Evolutionary conservation across 2,113 vertebrate genomes (phyloP).

Genomic region (Sardina pilchardus): DNA sequence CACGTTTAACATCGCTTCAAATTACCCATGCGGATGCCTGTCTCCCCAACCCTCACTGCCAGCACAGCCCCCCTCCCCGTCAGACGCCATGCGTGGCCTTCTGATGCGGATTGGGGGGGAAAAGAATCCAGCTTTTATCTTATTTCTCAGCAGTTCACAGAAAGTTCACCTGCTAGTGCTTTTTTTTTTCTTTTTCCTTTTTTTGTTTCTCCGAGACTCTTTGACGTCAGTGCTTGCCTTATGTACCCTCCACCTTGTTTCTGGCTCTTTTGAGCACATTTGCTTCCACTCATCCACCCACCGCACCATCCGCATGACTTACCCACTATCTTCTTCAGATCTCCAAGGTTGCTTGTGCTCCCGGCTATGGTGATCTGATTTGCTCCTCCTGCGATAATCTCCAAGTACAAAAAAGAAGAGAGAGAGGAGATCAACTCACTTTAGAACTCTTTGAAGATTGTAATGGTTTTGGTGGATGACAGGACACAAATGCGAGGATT

Average conservation of each 20-base stretch:
- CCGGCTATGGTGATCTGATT: not conserved
- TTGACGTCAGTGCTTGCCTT: slow-evolving; percentile 19
- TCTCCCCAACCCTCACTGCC: slow-evolving; percentile 1
- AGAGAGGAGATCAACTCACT: not conserved
- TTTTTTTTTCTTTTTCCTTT: not conserved
- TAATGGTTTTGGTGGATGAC: too few relatives aligned
- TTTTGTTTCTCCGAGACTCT: not conserved
- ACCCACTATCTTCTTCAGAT: not conserved
- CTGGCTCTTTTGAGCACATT: not conserved
- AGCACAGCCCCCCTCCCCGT: not conserved
- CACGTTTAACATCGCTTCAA: slow-evolving; percentile 37
- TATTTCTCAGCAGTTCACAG: slow-evolving; percentile 31
- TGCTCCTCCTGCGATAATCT: not conserved
- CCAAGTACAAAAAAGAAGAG: not conserved
- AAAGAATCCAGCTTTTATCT: slow-evolving; percentile 35
- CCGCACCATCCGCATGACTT: not conserved
- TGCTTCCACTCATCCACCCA: not conserved
- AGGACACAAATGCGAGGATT: too few relatives aligned
- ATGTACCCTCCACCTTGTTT: not conserved
- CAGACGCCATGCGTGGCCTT: not conserved
- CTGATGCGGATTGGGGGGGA: not conserved
- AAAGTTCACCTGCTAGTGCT: slow-evolving; percentile 30
- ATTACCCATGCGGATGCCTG: slow-evolving; percentile 30
- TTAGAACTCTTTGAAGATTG: not conserved
- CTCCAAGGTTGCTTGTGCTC: not conserved